phyloP scores from a whole-genome alignment of 2,888 invertebrate species.

The Brenthis hecate region DNA sequence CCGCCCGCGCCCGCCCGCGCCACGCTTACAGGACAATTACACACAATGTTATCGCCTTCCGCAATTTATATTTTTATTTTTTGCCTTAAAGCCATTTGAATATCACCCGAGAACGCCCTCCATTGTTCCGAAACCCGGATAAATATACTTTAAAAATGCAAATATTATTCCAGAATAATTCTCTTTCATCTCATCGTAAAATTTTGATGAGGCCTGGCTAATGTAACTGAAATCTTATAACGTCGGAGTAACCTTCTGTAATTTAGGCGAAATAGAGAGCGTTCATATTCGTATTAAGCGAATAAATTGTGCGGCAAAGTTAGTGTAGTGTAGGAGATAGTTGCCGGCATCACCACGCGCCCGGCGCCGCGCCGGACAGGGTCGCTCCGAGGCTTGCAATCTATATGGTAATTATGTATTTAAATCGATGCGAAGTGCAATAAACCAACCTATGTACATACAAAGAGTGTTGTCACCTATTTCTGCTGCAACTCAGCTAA shows the following conservation, averaged over 20 bases:
- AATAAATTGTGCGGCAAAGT: background rate
- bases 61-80: slow-evolving; percentile 18
- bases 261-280: background rate
- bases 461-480: too few species aligned
- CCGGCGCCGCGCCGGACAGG: too few species aligned
- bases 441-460: too few species aligned
- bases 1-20: background rate
- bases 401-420: slow-evolving; percentile 1
- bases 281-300: background rate
- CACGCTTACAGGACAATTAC: slow-evolving; percentile 21
- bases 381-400: background rate
- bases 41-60: slow-evolving; percentile 12
- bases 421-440: too few species aligned
- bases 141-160: slow-evolving; percentile 29
- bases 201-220: slow-evolving; percentile 23
- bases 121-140: slow-evolving; percentile 16
- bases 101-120: slow-evolving; percentile 2
- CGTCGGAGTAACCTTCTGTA: slow-evolving; percentile 9
- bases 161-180: slow-evolving; percentile 24
- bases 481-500: too few species aligned
- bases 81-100: slow-evolving; percentile 13
- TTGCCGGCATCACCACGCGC: background rate
- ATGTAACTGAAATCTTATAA: slow-evolving; percentile 24
- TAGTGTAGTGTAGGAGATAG: background rate
- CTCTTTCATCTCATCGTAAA: slow-evolving; percentile 24